Base-by-base conservation (phyloP, 2,888 invertebrate genomes). In the Incurvaria masculella region DNA sequence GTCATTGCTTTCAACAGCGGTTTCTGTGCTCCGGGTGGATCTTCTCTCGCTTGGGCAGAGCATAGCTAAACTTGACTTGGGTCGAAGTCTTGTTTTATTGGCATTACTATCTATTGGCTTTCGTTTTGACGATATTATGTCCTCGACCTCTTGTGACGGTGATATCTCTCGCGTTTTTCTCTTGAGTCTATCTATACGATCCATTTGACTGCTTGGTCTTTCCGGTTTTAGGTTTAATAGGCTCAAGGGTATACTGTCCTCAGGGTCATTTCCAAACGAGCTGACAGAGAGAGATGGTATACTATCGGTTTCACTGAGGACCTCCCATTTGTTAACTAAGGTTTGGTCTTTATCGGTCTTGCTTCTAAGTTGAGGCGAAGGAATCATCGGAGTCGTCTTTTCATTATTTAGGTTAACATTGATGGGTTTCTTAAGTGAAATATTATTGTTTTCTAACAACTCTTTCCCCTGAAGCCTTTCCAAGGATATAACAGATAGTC, bases 241-340 rank as follows among this genome's bases (percentile, higher is more conserved):
- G 55, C 78, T 76, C 45, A 82, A 69, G 19, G 79, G 80, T 56
- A 84, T 83, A 52, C 80, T 72, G 55, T 84, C 84, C 58, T 84
- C 83, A n/a, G 80, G 80, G 53, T 79, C 79, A 53, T 78, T 78
- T 43, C 76, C 65, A 20, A 75, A 55, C n/a, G 76, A 73, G 57
- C 76, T 74, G 2, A 51, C 44, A 10, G 72, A 60, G 48, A 79
- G 57, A 42, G 79, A 78, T 2, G 83, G 82, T 55, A 83, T 73
- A 58, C 82, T 83, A 52, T 83, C 83, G 21, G 81, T 80, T 56
- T 84, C 84, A 61, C 83, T 83, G 45, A 81, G 69, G 4, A 79
- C 74, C 61, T 83, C 83, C 80, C 81, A 81, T 63, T 81, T 81
- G 49, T 78, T 75, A 1, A 78, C 60, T 49, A 74, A 70, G 14